Evolutionary conservation across 2,113 vertebrate species (phyloP).

Genomic region (Nycticorax nycticorax): DNA sequence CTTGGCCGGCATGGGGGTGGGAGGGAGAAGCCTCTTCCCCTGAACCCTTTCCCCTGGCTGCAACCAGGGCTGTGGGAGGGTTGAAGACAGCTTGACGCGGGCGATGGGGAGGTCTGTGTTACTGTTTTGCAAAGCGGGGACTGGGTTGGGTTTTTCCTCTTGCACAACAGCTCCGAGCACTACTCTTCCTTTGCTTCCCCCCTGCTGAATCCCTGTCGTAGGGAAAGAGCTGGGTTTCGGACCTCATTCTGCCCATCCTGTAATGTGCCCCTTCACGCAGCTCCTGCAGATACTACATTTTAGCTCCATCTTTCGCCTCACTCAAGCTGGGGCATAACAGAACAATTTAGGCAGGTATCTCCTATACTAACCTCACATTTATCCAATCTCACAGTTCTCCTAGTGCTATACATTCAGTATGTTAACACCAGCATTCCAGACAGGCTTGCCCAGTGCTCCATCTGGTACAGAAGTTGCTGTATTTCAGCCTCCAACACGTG

Average conservation of each 20-base stretch:
- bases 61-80: background rate
- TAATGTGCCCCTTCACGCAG: fast-evolving
- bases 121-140: background rate
- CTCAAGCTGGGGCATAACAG: background rate
- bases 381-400: background rate
- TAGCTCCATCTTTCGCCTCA: background rate
- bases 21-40: background rate
- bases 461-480: background rate
- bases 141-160: background rate
- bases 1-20: background rate
- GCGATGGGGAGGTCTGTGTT: fast-evolving
- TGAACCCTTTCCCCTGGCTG: background rate
- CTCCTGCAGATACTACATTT: background rate
- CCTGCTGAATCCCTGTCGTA: background rate
- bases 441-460: background rate
- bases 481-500: background rate
- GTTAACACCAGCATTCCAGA: background rate
- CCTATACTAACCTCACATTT: background rate
- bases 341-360: background rate
- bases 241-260: background rate
- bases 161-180: background rate
- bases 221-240: background rate
- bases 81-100: background rate
- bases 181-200: background rate
- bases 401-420: background rate